phyloP scores from a whole-genome alignment of 2,888 invertebrate species.

The Coelogynopora nodosa region DNA sequence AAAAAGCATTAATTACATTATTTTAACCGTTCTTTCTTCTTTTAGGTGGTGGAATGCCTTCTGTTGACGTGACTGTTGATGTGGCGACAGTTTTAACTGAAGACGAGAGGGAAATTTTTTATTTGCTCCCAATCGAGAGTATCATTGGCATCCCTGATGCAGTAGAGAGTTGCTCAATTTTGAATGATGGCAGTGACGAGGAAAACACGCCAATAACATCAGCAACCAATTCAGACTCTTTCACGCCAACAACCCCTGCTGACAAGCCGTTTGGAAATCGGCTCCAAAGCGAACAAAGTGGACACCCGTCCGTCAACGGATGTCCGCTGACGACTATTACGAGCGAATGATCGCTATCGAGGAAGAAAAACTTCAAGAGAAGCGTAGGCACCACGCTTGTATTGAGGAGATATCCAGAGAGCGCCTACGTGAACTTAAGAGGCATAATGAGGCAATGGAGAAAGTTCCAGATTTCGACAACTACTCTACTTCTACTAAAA shows the following conservation, averaged over 20 bases:
- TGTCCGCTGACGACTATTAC: slow-evolving; percentile 18
- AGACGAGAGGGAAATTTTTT: background rate
- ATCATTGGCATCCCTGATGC: background rate
- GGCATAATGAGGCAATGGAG: background rate
- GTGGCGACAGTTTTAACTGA: background rate
- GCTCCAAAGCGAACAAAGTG: background rate
- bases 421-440: background rate
- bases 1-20: too few species aligned
- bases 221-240: background rate
- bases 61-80: background rate
- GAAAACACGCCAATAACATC: background rate
- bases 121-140: background rate
- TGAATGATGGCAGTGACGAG: too few species aligned
- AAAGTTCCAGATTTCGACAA: background rate
- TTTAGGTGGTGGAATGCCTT: background rate
- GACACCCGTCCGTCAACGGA: background rate
- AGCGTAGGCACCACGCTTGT: background rate
- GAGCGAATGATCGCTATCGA: background rate
- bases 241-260: background rate
- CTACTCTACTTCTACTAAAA: background rate
- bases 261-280: background rate
- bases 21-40: too few species aligned
- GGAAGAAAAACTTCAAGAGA: background rate
- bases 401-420: background rate
- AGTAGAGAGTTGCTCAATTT: background rate